Conservation (phyloP, 2,113 vertebrate genomes). For the Istiophorus platypterus region DNA sequence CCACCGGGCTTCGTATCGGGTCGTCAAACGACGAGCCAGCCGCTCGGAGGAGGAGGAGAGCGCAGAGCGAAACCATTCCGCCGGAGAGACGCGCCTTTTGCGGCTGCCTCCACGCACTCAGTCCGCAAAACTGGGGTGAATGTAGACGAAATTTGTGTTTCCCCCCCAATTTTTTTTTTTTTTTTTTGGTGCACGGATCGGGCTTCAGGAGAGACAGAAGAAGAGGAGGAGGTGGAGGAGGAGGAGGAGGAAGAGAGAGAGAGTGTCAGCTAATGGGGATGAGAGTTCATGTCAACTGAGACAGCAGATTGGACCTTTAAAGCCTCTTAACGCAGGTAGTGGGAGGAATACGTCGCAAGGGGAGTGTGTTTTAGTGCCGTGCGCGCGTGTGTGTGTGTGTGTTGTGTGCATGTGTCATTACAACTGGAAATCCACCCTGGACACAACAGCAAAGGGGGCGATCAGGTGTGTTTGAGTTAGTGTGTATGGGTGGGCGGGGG, state of each 20-base stretch:
- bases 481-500: slow-evolving; percentile 26
- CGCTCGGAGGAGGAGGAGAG: slow-evolving; percentile 54
- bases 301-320: slow-evolving; percentile 81
- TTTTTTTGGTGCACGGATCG: slow-evolving; percentile 14
- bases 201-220: slow-evolving; percentile 34
- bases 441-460: slow-evolving; percentile 35
- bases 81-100: slow-evolving; percentile 50
- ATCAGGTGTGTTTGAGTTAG: slow-evolving; percentile 56
- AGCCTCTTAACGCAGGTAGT: slow-evolving; percentile 84
- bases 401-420: slow-evolving; percentile 43
- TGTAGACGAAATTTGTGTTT: background rate
- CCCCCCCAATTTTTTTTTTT: background rate
- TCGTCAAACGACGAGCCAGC: slow-evolving; percentile 60
- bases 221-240: slow-evolving; percentile 26
- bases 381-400: slow-evolving; percentile 41
- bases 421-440: slow-evolving; percentile 61
- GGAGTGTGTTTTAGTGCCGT: slow-evolving; percentile 54
- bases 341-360: slow-evolving; percentile 58
- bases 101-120: background rate
- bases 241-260: slow-evolving; percentile 53
- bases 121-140: background rate
- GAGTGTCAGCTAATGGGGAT: slow-evolving; percentile 80
- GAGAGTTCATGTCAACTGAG: slow-evolving; percentile 83
- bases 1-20: slow-evolving; percentile 65
- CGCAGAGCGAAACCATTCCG: slow-evolving; percentile 51